Percentiles rank a stretch among this genome's conserved stretches.
These are phyloP conservation scores for Acleris cristana DNA, from an alignment of 2,888 invertebrate species.

Conservation along the genomic window DNA sequence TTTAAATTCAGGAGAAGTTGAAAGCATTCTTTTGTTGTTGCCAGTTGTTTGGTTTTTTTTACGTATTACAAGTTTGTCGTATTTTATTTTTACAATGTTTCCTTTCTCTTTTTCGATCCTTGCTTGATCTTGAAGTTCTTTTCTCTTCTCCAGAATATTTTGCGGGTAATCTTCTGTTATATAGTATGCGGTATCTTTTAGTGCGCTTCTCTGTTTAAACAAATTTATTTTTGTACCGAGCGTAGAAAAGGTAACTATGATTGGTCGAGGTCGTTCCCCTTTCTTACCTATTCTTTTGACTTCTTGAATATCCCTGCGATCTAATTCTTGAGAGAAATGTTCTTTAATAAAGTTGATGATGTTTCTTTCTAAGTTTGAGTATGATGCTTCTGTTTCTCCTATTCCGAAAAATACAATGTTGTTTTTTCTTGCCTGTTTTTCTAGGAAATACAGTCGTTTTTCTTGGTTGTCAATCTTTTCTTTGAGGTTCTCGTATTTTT, in stretches of 20 bases:
- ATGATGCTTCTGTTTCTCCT: not conserved
- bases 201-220: not conserved
- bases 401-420: constrained; percentile 9
- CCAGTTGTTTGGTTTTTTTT: not conserved
- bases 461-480: constrained; percentile 10
- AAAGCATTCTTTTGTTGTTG: constrained; percentile 15
- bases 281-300: constrained; percentile 12
- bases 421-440: constrained; percentile 4
- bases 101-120: constrained; percentile 14
- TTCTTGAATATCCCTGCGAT: constrained; percentile 13
- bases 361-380: not conserved
- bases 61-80: constrained; percentile 10
- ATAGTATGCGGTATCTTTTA: constrained; percentile 13
- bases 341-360: not conserved
- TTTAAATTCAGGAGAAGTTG: not conserved
- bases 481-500: constrained; percentile 34
- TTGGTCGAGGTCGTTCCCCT: constrained; percentile 1
- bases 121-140: constrained; percentile 9
- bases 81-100: constrained; percentile 3
- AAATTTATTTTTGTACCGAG: constrained; percentile 9
- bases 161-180: constrained; percentile 18
- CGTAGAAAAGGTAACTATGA: too few species aligned
- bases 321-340: not conserved
- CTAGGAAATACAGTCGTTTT: constrained; percentile 1
- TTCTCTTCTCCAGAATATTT: constrained; percentile 20